Base-by-base conservation (phyloP, 2,113 vertebrate species). In the Ptilonorhynchus violaceus region DNA sequence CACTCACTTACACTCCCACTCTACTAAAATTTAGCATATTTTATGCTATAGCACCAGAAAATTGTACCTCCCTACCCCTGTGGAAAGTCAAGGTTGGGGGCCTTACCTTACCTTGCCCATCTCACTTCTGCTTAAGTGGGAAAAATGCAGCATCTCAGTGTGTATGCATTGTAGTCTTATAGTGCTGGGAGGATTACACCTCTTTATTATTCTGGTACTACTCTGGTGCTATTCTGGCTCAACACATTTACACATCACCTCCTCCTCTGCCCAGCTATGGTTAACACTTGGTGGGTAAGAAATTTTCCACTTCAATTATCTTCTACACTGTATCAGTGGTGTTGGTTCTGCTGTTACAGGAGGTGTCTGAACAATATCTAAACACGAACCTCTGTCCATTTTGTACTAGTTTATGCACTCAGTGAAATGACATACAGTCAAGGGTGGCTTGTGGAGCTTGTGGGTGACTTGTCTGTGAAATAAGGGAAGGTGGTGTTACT, bases 171-270 rank as follows among this genome's bases (percentile, higher is more conserved):
- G 8, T 18, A 70, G 46, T 15, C 28, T 64, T 72, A 21, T 0
- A n/a, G 4, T 11, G 19, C 25, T 72, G 35, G 35, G 12, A 81
- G 10, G n/a, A 44, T 67, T 44, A 55, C 0, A 0, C 3, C 8
- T 83, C 56, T 79, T 79, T 21, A 53, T 2, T 28, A 4, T 76
- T 83, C 37, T 79, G 52, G 14, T 42, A 23, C 47, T 52, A 3
- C n/a, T 67, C 49, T 55, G 25, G 15, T 2, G 39, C 49, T 74
- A 10, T 58, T 59, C n/a, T 79, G 35, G 33, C 21, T 92, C 11
- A 1, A 84, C 64, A 78, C 27, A 42, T 58, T 85, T 44, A 56
- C 49, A 60, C 41, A 46, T 58, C 63, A 94, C 31, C 35, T 70
- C 92, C 52, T 94, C 55, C 68, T 55, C 42, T 89, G 24, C 46